A percentile compares a stretch with the other conserved stretches of the same genome.
phyloP scores from a whole-genome alignment of 2,113 vertebrate genomes.

The Macrotus californicus region DNA sequence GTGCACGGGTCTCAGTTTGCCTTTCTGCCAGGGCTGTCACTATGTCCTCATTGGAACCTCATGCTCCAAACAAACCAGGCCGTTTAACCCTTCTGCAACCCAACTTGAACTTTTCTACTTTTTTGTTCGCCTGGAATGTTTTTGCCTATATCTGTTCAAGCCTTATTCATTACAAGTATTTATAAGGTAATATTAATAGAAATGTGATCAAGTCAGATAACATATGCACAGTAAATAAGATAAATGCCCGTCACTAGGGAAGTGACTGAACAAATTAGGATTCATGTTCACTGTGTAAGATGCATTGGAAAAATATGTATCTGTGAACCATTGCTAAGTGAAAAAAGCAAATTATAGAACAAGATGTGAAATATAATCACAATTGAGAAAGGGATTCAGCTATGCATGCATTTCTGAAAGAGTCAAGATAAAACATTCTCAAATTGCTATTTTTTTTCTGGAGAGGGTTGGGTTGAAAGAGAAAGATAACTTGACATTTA shows the following conservation, averaged over 20 bases:
- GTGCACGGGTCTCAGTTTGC: neutral
- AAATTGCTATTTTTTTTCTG: neutral
- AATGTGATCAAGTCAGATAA: neutral
- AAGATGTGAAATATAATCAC: neutral
- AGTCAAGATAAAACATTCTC: neutral
- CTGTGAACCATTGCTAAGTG: neutral
- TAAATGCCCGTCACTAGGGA: neutral
- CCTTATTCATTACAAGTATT: neutral
- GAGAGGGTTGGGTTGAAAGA: neutral
- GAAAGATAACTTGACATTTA: neutral
- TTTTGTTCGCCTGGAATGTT: neutral
- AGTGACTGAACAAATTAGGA: neutral
- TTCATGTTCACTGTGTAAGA: neutral
- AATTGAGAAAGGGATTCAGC: neutral
- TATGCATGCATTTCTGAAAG: neutral
- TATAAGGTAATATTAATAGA: neutral
- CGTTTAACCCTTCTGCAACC: neutral
- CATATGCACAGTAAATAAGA: neutral
- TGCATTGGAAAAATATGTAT: neutral
- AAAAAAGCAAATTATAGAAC: neutral
- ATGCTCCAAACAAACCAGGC: neutral
- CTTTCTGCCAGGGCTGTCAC: neutral
- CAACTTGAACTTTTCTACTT: neutral
- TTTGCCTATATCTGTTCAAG: neutral
- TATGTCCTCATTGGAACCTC: neutral